A percentile compares a stretch with the other conserved stretches of the same genome.
Evolutionary conservation across 2,797 vertebrate genomes (phyloP).

Genomic region (Moxostoma hubbsi): DNA sequence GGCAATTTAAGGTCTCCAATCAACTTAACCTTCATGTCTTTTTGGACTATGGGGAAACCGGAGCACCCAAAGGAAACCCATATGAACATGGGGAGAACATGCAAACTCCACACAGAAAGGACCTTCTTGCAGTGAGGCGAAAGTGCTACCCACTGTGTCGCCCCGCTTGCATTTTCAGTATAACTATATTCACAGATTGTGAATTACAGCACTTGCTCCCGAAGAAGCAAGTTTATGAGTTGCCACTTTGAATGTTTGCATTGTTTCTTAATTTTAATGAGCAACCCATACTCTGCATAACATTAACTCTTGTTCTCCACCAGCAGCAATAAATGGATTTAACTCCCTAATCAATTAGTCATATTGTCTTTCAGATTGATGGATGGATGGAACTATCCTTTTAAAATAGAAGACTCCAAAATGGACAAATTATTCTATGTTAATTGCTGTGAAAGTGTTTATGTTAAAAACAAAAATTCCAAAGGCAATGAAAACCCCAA

Average conservation of each 20-base stretch:
- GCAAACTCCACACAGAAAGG: too few relatives aligned
- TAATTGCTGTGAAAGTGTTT: slow-evolving; percentile 23
- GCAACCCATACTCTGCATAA: background rate
- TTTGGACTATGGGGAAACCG: too few relatives aligned
- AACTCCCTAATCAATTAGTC: slow-evolving; percentile 39
- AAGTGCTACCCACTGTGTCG: too few relatives aligned
- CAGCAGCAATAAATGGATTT: slow-evolving; percentile 28
- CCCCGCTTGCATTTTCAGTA: background rate
- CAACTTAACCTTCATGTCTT: too few relatives aligned
- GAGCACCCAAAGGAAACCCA: too few relatives aligned
- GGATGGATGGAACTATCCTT: too few relatives aligned
- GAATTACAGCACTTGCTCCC: background rate
- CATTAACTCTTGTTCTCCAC: slow-evolving; percentile 20
- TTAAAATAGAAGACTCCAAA: background rate
- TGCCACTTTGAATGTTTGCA: slow-evolving; percentile 17
- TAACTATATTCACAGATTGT: slow-evolving; percentile 6
- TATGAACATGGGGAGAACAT: too few relatives aligned
- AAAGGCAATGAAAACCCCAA: slow-evolving; percentile 21
- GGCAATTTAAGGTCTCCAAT: too few relatives aligned
- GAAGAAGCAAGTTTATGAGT: slow-evolving; percentile 26
- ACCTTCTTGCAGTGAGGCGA: too few relatives aligned
- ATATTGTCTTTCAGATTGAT: background rate
- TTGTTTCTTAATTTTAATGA: background rate
- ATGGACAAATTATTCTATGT: slow-evolving; percentile 5
- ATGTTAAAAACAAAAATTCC: slow-evolving; percentile 25